Conservation (phyloP, 2,113 vertebrate genomes). For the Actenoides lindsayi region DNA sequence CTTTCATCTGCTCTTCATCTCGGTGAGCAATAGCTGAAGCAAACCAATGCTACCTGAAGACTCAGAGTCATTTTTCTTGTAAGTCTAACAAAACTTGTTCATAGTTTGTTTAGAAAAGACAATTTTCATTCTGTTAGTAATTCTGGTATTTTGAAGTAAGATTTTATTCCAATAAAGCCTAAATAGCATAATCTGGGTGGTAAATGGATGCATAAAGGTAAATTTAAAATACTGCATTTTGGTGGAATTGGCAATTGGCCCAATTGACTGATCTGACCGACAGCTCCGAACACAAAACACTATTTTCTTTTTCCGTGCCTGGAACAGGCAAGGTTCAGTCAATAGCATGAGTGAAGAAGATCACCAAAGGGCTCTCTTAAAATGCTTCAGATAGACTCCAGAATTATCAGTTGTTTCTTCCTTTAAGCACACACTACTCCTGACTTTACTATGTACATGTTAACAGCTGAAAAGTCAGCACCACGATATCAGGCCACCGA, state of each 20-base stretch:
- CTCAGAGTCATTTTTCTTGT: not conserved
- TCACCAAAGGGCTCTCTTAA: not conserved
- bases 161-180: not conserved
- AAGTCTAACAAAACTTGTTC: not conserved
- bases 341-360: not conserved
- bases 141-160: not conserved
- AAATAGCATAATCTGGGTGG: not conserved
- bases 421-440: not conserved
- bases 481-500: not conserved
- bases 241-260: not conserved
- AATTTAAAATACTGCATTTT: not conserved
- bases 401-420: not conserved
- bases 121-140: not conserved
- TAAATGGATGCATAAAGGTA: not conserved
- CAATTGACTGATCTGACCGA: not conserved
- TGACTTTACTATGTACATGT: not conserved
- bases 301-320: not conserved
- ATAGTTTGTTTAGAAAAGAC: not conserved
- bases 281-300: not conserved
- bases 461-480: not conserved
- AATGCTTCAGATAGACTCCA: not conserved
- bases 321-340: not conserved
- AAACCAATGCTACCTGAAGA: not conserved
- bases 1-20: constrained; percentile 29
- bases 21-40: not conserved